A percentile compares a stretch with the other conserved stretches of the same genome.
Conservation (phyloP, 2,888 invertebrate species). For the Cyaniris semiargus region DNA sequence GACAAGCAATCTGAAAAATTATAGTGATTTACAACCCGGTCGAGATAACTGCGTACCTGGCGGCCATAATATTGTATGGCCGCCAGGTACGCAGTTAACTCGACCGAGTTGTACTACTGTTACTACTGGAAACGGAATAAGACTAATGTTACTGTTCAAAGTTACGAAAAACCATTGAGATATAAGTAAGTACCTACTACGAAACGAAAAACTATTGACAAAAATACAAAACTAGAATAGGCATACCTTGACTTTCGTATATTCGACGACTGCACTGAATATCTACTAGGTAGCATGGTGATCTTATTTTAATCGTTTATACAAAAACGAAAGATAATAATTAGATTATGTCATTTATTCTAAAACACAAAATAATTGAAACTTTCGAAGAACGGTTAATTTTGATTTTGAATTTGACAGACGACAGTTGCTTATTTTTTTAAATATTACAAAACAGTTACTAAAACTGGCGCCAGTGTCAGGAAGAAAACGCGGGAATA, state of each 20-base stretch:
- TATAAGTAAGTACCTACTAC: neutral
- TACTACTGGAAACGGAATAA: too few relatives aligned
- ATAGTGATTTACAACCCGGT: too few relatives aligned
- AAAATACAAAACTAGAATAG: slow-evolving; percentile 5
- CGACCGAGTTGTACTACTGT: too few relatives aligned
- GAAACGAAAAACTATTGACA: neutral
- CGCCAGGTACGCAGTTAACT: too few relatives aligned
- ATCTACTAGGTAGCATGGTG: slow-evolving; percentile 47
- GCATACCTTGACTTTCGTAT: slow-evolving; percentile 62
- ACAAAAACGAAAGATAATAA: neutral
- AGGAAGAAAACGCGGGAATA: neutral
- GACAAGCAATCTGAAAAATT: neutral
- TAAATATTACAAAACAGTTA: too few relatives aligned
- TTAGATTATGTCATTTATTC: neutral
- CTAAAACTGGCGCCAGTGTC: neutral
- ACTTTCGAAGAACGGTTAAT: neutral
- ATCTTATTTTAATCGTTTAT: neutral
- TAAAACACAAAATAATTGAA: neutral
- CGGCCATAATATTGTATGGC: too few relatives aligned
- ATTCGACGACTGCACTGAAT: slow-evolving; percentile 53
- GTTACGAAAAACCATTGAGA: neutral
- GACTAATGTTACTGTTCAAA: neutral
- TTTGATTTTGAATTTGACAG: slow-evolving; percentile 11
- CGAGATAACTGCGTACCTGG: too few relatives aligned
- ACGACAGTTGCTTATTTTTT: neutral